A percentile compares a stretch with the other conserved stretches of the same genome.
Evolutionary conservation across 2,888 invertebrate genomes (phyloP).

Genomic region (Aphidius colemani): DNA sequence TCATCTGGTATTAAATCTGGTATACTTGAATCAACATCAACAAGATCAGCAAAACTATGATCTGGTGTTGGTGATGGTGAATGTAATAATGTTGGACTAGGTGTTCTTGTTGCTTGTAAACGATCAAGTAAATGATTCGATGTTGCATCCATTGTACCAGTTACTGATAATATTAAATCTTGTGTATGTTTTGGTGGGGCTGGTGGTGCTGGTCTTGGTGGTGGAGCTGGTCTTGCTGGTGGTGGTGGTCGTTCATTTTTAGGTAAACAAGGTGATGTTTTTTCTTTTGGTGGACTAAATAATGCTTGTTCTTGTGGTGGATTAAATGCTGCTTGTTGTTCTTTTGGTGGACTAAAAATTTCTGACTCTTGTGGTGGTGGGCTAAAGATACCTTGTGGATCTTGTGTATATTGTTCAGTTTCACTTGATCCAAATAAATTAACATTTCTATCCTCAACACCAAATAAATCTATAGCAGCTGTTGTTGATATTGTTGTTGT

Average conservation of each 20-base stretch:
- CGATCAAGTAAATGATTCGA: conserved; percentile 83
- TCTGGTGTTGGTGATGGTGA: conserved; percentile 85
- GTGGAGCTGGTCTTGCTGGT: conserved; percentile 56
- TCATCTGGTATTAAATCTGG: conserved; percentile 58
- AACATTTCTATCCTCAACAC: conserved; percentile 17
- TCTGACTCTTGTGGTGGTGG: neutral
- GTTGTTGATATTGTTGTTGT: conserved; percentile 14
- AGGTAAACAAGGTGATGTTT: conserved; percentile 22
- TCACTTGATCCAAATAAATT: conserved; percentile 9
- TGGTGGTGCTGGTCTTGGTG: conserved; percentile 64
- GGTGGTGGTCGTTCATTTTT: conserved; percentile 41
- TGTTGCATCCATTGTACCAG: conserved; percentile 86
- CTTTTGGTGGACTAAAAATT: conserved; percentile 25
- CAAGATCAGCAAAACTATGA: conserved; percentile 67
- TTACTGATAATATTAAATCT: conserved; percentile 82
- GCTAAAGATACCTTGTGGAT: conserved; percentile 13
- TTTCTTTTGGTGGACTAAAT: conserved; percentile 24
- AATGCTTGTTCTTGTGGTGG: conserved; percentile 19
- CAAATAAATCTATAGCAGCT: conserved; percentile 22
- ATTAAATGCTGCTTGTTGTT: neutral
- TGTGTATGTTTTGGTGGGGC: conserved; percentile 80
- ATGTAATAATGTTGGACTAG: conserved; percentile 85
- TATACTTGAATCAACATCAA: conserved; percentile 64
- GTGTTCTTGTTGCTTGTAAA: conserved; percentile 82
- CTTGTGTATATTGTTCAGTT: conserved; percentile 14